Base-by-base conservation (phyloP, 1,140 invertebrate species). In the Drosophila miranda region DNA sequence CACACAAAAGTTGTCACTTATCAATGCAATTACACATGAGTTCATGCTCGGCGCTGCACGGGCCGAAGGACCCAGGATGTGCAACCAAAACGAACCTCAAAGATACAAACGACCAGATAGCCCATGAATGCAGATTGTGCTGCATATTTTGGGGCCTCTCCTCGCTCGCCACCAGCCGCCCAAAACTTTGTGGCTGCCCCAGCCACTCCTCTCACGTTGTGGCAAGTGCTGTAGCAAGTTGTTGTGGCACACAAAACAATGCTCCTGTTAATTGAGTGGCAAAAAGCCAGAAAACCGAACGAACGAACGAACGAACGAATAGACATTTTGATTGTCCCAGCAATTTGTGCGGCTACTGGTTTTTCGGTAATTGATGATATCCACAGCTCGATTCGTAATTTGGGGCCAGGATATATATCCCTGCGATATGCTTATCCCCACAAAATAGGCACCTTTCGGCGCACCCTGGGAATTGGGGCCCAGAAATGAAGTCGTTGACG, bases 1-100 rank as follows among this genome's bases (percentile, higher is more conserved):
- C 34, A 38, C 34, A 38, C 68, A 59, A 48, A 52, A 23, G 23
- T 44, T 26, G 9, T 11, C 43, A 71, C 56, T 77, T 82, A 82
- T 82, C 78, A 82, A 77, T 82, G 73, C 58, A 68, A 77, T 81
- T 68, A 63, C 78, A 77, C 73, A 77, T 82, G 78, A 82, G 73
- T 68, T 73, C 57, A 82, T 81, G 48, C 46, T 44, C 45, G 21
- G 14, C 9, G 28, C 41, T 23, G 16, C 16, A 23, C 21, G 21
- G 3, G 21, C 21, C 14, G 4, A 30, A 30, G 28, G 28, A 21
- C 41, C 1, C 52, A 16, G 9, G 55, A 19, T 16, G 9, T 67
- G 30, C 43, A 42, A 48, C 30, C 1, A 48, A 42, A 68, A 51
- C 44, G 23, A 41, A 50, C 9, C 41, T 26, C 41, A 38, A 52